Percentiles rank a stretch among this genome's conserved stretches.
phyloP scores from a whole-genome alignment of 2,113 vertebrate species.

The Caloenas nicobarica region DNA sequence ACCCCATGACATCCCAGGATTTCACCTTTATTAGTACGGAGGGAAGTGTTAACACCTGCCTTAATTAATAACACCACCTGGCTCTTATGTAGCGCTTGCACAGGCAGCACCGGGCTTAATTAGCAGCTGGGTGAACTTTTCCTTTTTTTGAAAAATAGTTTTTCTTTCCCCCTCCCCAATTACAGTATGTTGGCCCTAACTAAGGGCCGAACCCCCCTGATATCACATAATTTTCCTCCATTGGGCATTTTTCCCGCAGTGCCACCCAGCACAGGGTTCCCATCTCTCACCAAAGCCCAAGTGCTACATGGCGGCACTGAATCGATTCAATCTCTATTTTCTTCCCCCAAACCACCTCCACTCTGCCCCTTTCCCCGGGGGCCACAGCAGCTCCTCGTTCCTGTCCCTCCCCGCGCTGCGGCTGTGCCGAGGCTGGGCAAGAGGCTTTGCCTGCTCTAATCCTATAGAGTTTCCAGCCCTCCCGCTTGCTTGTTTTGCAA shows the following conservation, averaged over 20 bases:
- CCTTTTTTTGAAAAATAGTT: not conserved
- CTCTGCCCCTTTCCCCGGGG: not conserved
- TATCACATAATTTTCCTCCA: not conserved
- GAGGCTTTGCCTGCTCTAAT: constrained; percentile 42
- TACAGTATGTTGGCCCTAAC: not conserved
- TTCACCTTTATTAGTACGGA: not conserved
- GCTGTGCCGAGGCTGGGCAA: not conserved
- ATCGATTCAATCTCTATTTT: not conserved
- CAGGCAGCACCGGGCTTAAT: not conserved
- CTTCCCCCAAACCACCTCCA: not conserved
- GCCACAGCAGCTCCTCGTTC: not conserved
- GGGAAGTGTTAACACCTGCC: not conserved
- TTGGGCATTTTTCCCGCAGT: not conserved
- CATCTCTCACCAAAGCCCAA: not conserved
- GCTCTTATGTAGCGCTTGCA: not conserved
- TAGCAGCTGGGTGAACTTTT: constrained; percentile 35
- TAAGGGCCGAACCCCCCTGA: not conserved
- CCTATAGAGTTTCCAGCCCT: constrained; percentile 45
- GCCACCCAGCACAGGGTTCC: not conserved
- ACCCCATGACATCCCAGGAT: not conserved
- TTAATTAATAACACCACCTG: not conserved
- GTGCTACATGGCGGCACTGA: not conserved
- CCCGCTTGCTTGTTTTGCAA: constrained; percentile 50
- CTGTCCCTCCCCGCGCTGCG: not conserved
- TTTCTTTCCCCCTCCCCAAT: not conserved